Percentiles rank a stretch among this genome's conserved stretches.
phyloP scores from a whole-genome alignment of 2,888 invertebrate species.

The Xanthorhoe designata region DNA sequence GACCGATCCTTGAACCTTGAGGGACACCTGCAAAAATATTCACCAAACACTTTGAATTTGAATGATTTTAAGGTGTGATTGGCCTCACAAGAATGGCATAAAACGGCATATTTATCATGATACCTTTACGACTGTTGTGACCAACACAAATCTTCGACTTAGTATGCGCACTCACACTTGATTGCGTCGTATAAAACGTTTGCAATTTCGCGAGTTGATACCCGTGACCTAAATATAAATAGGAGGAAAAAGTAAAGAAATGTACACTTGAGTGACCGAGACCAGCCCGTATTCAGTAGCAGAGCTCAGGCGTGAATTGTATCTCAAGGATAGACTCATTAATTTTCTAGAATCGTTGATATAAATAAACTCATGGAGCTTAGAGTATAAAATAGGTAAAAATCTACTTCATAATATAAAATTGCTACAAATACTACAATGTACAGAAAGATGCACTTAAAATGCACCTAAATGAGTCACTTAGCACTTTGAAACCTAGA shows the following conservation, averaged over 20 bases:
- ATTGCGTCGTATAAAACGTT: conserved; percentile 48
- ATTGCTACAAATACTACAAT: not conserved
- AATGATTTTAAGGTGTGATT: conserved; percentile 22
- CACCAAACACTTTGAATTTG: not conserved
- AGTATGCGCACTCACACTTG: conserved; percentile 49
- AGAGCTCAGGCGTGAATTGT: not conserved
- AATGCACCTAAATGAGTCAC: not conserved
- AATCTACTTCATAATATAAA: not conserved
- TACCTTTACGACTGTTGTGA: conserved; percentile 44
- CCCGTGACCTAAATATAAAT: conserved; percentile 58
- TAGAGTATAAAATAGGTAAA: not conserved
- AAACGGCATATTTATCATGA: conserved; percentile 34
- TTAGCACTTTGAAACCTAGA: not conserved
- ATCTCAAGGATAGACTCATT: not conserved
- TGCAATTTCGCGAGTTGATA: conserved; percentile 48
- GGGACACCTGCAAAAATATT: conserved; percentile 30
- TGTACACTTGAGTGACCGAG: conserved; percentile 6
- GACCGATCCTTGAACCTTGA: conserved; percentile 36
- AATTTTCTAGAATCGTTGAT: not conserved
- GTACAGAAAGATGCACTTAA: not conserved
- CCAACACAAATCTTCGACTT: conserved; percentile 45
- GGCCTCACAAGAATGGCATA: conserved; percentile 30
- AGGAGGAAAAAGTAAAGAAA: conserved; percentile 50
- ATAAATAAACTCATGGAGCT: not conserved
- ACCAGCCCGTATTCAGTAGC: not conserved